Percentiles rank a stretch among this genome's conserved stretches.
phyloP scores from a whole-genome alignment of 2,113 vertebrate species.

The Oncorhynchus keta region DNA sequence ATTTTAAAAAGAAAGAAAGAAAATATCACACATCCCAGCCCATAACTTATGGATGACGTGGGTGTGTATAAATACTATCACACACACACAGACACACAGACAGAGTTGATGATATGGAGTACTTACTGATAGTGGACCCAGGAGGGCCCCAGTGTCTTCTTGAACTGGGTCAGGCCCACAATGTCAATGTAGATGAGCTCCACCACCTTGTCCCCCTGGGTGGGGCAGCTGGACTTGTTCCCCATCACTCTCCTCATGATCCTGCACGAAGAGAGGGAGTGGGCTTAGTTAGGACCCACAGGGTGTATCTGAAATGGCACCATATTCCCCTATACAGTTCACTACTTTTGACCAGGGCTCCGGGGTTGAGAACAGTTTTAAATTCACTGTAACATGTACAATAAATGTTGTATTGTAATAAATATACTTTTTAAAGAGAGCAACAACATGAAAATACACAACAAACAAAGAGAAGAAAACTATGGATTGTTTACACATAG shows the following conservation, averaged over 20 bases:
- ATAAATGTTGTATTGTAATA: no score
- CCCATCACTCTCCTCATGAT: conserved; percentile 99
- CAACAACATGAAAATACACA: no score
- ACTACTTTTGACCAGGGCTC: no score
- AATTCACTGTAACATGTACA: no score
- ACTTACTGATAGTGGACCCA: conserved; percentile 99
- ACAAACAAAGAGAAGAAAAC: no score
- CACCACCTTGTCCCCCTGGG: conserved; percentile 93
- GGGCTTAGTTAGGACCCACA: neutral
- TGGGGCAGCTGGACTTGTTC: conserved; percentile 96
- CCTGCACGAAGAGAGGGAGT: conserved; percentile 61
- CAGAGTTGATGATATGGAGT: neutral
- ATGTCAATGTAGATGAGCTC: conserved; percentile 99
- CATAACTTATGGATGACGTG: conserved; percentile 69
- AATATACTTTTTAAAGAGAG: no score
- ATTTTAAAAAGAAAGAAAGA: conserved; percentile 38
- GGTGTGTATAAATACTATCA: conserved; percentile 61
- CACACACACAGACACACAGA: no score
- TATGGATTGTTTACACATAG: no score
- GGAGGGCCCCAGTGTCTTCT: conserved; percentile 96
- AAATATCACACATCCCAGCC: conserved; percentile 52
- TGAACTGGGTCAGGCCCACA: conserved; percentile 96
- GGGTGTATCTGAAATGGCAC: neutral
- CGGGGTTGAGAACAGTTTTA: no score
- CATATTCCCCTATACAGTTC: no score